Base-by-base conservation (phyloP, 2,888 invertebrate species). In the Mythimna impura region DNA sequence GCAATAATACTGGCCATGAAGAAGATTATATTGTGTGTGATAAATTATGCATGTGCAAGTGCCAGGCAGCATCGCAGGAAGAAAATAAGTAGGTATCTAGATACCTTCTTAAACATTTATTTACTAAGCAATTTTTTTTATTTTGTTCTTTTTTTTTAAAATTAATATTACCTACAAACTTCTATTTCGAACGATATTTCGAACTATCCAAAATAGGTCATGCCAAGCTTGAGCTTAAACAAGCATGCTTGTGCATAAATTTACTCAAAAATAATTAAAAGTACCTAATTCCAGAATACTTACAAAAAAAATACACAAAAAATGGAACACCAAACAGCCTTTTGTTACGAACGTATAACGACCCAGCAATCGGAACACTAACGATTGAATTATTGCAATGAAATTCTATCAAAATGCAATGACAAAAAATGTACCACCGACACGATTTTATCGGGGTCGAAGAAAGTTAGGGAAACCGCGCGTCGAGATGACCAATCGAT, bases 381-480 rank as follows among this genome's bases (percentile, higher is more conserved):
- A 66, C 40, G 72, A 70, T 73, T 71, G 62, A 77, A 67, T 55
- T 71, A 72, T 70, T 76, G 64, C 68, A 72, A 57, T 72, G 78
- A 76, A 78, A 77, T 76, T 81, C 81, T 77, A 87, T 87, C 81
- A 87, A 87, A 89, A 89, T 78, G 79, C 83, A 85, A 86, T 88
- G 84, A 90, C 80, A 85, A 78, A 86, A 91, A 90, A 84, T 84
- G 78, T 88, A 87, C 85, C 87, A 87, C 85, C 87, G 76, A 86
- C 85, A 72, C 76, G 66, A 83, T 85, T 81, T 84, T 86, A 94
- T 91, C 90, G 91, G 87, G 95, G 95, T 94, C 95, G 89, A 95
- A 95, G 95, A 95, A 95, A 95, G 95, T 95, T 95, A 91, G 92
- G 93, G 94, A 94, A 94, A 93, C 91, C 89, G 89, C 88, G 85